phyloP scores from a whole-genome alignment of 2,797 vertebrate species.

The Cynodonichthys magdalenae region DNA sequence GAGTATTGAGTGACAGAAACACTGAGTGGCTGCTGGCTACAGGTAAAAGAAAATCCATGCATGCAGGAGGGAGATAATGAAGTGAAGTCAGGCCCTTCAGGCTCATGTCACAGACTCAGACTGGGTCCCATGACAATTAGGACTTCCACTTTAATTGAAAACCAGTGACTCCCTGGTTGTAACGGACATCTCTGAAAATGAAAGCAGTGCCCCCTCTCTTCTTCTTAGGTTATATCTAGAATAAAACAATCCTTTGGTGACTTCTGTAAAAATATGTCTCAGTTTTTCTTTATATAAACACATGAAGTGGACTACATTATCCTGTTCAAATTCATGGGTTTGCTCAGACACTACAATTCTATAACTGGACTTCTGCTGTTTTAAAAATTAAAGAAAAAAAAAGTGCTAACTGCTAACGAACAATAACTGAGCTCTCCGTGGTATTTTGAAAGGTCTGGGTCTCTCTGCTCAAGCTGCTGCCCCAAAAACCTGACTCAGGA shows the following conservation, averaged over 20 bases:
- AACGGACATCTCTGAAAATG: constrained; percentile 66
- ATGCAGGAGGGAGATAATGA: constrained; percentile 67
- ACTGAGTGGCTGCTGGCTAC: constrained; percentile 49
- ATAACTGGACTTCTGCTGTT: too few relatives aligned
- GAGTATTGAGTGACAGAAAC: constrained; percentile 51
- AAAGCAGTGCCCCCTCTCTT: constrained; percentile 23
- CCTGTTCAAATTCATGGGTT: too few relatives aligned
- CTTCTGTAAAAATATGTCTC: constrained; percentile 3
- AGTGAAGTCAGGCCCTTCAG: constrained; percentile 62
- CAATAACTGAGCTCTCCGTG: too few relatives aligned
- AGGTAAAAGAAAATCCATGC: constrained; percentile 73
- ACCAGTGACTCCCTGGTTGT: constrained; percentile 52
- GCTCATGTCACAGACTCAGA: constrained; percentile 47
- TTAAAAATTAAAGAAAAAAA: too few relatives aligned
- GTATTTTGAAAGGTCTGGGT: too few relatives aligned
- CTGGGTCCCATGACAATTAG: constrained; percentile 68
- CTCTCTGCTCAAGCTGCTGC: too few relatives aligned
- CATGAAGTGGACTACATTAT: too few relatives aligned
- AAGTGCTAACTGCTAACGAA: too few relatives aligned
- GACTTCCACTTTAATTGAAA: constrained; percentile 78
- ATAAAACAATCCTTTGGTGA: not conserved
- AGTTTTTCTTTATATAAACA: not conserved
- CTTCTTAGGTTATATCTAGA: constrained; percentile 16
- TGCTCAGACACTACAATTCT: too few relatives aligned
- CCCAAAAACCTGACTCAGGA: too few relatives aligned